Evolutionary conservation across 2,888 invertebrate genomes (phyloP), one percentile per base, ranked within the genome.

Genomic region (Microctonus brassicae): DNA sequence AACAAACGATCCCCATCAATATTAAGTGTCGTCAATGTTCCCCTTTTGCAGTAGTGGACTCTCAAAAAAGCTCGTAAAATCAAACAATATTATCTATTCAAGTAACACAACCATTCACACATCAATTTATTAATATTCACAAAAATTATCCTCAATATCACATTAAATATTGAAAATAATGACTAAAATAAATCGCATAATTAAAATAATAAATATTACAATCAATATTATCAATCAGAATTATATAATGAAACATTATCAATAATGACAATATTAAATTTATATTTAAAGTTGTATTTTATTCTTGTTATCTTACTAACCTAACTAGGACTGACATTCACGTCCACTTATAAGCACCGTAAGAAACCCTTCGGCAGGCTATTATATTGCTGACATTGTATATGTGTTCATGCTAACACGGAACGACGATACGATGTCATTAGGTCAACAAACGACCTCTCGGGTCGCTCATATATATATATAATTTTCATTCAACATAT

Each of bases 391-490:
- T 69, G 11, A 26, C 10, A 47, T 17, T 47, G 7, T 72, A 17
- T 33, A 26, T 52, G 20, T 26, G 47, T 60, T 71, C 57, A 55
- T 64, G 55, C 60, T 20, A 66, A 64, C 42, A 34, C 36, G 47
- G 63, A 65, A 24, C 58, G 47, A 70, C 58, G 61, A 47, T 61
- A 66, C 57, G 63, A 53, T 69, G 63, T 47, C 69, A 34, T 61
- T 69, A 67, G 76, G 73, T 75, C 76, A 75, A 73, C 68, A 74
- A 74, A 76, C 75, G 73, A 75, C 76, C 76, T 74, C 75, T 75
- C 74, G 60, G 60, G 58, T 71, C 65, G 17, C 17, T 17, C 47
- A 22, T n/a, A 20, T 39, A 65, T 34, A 47, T 47, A 26, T 61
- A 29, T 7, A 29, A 5, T 29, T 29, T 29, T 5, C 29, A 7